phyloP scores from a whole-genome alignment of 2,888 invertebrate species.

The Hemistola chrysoprasaria region DNA sequence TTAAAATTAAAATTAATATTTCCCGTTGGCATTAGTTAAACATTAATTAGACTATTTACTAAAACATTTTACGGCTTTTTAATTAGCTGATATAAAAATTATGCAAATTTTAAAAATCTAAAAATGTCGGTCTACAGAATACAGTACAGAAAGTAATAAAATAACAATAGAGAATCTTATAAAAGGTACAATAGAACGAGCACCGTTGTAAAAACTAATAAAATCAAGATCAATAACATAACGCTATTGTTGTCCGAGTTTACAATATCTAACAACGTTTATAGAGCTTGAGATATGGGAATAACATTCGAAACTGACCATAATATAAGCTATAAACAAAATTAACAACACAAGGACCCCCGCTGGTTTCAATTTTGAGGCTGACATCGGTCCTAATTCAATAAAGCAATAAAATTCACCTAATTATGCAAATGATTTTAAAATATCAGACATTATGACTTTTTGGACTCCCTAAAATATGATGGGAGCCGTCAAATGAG shows the following conservation, averaged over 20 bases:
- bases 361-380: slow-evolving; percentile 80
- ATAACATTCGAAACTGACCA: slow-evolving; percentile 75
- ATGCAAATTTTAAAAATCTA: slow-evolving; percentile 15
- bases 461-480: slow-evolving; percentile 68
- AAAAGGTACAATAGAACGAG: slow-evolving; percentile 34
- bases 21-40: slow-evolving; percentile 2
- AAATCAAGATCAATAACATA: slow-evolving; percentile 74
- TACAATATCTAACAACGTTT: slow-evolving; percentile 67
- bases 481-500: slow-evolving; percentile 62
- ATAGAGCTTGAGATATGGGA: slow-evolving; percentile 72
- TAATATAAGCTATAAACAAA: slow-evolving; percentile 81
- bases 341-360: slow-evolving; percentile 80
- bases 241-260: slow-evolving; percentile 69
- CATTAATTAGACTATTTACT: slow-evolving; percentile 1
- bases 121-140: neutral
- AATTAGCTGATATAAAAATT: slow-evolving; percentile 34
- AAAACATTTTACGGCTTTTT: slow-evolving; percentile 32
- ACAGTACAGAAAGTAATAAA: slow-evolving; percentile 31
- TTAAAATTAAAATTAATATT: neutral
- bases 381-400: slow-evolving; percentile 82
- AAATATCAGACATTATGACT: slow-evolving; percentile 72
- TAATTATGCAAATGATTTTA: slow-evolving; percentile 81
- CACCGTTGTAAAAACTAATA: slow-evolving; percentile 48
- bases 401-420: slow-evolving; percentile 83
- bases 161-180: slow-evolving; percentile 30